Conservation (phyloP, 2,888 invertebrate genomes). For the Beris morrisii region DNA sequence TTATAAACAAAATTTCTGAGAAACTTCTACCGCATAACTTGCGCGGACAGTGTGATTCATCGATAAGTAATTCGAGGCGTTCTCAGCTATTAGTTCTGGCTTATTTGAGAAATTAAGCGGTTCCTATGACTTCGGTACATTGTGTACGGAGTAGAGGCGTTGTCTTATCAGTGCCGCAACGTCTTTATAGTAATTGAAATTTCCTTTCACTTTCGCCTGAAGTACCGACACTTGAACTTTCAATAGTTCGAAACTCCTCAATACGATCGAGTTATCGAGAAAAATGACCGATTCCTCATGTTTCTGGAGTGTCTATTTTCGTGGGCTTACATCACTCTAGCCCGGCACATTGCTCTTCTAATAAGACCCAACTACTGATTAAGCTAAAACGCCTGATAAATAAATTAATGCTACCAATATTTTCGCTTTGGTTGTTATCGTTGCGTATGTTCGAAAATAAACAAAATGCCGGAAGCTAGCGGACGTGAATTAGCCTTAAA, state of each 20-base stretch:
- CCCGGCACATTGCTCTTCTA: background rate
- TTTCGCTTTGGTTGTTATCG: slow-evolving; percentile 6
- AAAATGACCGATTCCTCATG: background rate
- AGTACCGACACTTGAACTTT: slow-evolving; percentile 18
- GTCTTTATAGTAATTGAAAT: slow-evolving; percentile 6
- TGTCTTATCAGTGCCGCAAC: too few relatives aligned
- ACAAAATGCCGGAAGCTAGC: slow-evolving; percentile 23
- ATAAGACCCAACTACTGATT: background rate
- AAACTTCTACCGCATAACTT: too few relatives aligned
- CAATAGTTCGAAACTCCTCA: background rate
- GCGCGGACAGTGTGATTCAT: too few relatives aligned
- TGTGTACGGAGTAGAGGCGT: background rate
- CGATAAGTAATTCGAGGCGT: slow-evolving; percentile 1
- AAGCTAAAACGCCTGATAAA: slow-evolving; percentile 2
- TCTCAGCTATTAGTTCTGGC: slow-evolving; percentile 14
- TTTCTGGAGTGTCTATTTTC: background rate
- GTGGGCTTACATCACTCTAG: too few relatives aligned
- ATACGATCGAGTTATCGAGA: background rate
- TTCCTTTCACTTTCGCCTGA: slow-evolving; percentile 13
- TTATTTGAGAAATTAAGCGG: background rate
- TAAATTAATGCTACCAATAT: slow-evolving; percentile 4
- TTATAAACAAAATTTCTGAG: too few relatives aligned
- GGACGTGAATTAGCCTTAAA: slow-evolving; percentile 21
- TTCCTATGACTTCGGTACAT: too few relatives aligned
- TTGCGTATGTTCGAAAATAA: slow-evolving; percentile 19